A percentile compares a stretch with the other conserved stretches of the same genome.
phyloP scores from a whole-genome alignment of 1,140 invertebrate species.

The Scaptomyza pallida region DNA sequence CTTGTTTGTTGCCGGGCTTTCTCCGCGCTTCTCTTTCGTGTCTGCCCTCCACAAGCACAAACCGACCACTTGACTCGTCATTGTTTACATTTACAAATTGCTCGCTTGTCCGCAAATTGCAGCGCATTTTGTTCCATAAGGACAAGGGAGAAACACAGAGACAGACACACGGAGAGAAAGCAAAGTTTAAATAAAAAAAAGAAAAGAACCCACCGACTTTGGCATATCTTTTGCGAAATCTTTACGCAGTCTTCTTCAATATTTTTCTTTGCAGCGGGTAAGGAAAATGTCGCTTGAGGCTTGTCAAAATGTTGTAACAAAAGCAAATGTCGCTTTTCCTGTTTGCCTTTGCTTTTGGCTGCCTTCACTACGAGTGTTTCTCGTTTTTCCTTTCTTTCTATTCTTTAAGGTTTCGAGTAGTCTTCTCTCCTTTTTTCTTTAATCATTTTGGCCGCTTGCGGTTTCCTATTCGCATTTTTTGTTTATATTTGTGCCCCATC shows the following conservation, averaged over 20 bases:
- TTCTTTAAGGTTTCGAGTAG: conserved; percentile 1
- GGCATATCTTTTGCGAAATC: conserved; percentile 60
- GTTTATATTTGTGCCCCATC: conserved; percentile 70
- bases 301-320: conserved; percentile 72
- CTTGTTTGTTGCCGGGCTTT: conserved; percentile 33
- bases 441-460: conserved; percentile 70
- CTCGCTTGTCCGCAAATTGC: conserved; percentile 81
- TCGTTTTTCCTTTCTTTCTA: conserved; percentile 13
- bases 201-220: not conserved
- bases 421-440: conserved; percentile 49
- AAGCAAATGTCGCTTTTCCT: conserved; percentile 77
- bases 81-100: conserved; percentile 83
- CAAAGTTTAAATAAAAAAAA: not conserved
- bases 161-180: not conserved
- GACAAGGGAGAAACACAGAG: conserved; percentile 1
- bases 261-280: conserved; percentile 12
- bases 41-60: conserved; percentile 1
- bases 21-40: conserved; percentile 25
- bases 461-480: conserved; percentile 54
- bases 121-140: conserved; percentile 46
- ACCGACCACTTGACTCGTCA: conserved; percentile 75
- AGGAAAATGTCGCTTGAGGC: conserved; percentile 52
- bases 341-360: conserved; percentile 58
- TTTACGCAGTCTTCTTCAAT: conserved; percentile 33
- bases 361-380: conserved; percentile 14